A percentile compares a stretch with the other conserved stretches of the same genome.
Conservation (phyloP, 2,113 vertebrate genomes). For the Pygoscelis antarcticus region DNA sequence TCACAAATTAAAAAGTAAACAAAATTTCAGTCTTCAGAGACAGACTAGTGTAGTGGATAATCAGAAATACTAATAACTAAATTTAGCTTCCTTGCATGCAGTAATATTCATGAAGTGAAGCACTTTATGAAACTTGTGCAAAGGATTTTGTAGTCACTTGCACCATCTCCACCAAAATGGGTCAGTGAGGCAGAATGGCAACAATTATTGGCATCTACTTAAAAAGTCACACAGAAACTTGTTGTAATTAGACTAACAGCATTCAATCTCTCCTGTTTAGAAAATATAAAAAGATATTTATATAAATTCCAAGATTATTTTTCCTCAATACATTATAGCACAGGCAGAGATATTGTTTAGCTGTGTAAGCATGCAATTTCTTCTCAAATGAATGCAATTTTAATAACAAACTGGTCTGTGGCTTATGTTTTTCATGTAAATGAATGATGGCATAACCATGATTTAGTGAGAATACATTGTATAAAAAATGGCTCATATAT, state of each 20-base stretch:
- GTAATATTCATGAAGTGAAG: not conserved
- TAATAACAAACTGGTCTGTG: constrained; percentile 42
- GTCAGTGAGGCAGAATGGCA: not conserved
- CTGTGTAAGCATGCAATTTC: not conserved
- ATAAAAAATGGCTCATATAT: constrained; percentile 64
- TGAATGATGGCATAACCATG: constrained; percentile 57
- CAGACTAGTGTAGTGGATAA: not conserved
- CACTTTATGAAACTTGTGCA: not conserved
- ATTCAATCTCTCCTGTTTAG: not conserved
- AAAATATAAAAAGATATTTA: not conserved
- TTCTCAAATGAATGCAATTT: constrained; percentile 28
- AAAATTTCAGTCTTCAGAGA: not conserved
- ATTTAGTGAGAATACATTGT: constrained; percentile 53
- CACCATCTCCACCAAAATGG: not conserved
- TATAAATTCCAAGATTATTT: not conserved
- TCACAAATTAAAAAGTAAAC: not conserved
- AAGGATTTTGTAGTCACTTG: not conserved
- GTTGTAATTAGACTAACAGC: not conserved
- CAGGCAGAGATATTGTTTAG: not conserved
- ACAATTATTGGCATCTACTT: not conserved
- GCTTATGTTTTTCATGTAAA: constrained; percentile 59
- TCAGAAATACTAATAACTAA: not conserved
- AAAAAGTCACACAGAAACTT: not conserved
- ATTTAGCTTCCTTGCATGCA: not conserved
- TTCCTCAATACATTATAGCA: not conserved